Percentiles rank a stretch among this genome's conserved stretches.
These are phyloP conservation scores for Leucania comma DNA, from an alignment of 2,888 invertebrate genomes.

Conservation along the genomic window DNA sequence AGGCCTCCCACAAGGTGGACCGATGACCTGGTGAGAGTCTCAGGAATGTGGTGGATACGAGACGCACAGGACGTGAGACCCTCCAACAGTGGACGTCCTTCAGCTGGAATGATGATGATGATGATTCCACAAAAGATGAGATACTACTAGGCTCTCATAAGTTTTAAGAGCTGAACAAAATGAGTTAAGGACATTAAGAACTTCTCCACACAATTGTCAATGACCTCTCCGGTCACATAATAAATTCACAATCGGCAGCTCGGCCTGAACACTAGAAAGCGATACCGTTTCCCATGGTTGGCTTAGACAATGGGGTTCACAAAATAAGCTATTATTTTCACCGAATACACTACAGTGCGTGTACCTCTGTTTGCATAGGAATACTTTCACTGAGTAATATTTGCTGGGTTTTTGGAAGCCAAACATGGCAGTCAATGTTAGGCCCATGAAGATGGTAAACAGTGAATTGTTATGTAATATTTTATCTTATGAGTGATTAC, in stretches of 20 bases:
- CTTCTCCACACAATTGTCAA: not conserved
- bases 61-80: too few relatives aligned
- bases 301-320: slow-evolving; percentile 54
- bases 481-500: not conserved
- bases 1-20: too few relatives aligned
- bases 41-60: too few relatives aligned
- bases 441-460: not conserved
- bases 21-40: too few relatives aligned
- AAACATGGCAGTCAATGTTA: slow-evolving; percentile 12
- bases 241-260: slow-evolving; percentile 41
- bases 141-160: too few relatives aligned
- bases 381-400: slow-evolving; percentile 54
- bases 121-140: too few relatives aligned
- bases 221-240: slow-evolving; percentile 10
- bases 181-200: not conserved
- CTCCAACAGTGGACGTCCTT: too few relatives aligned
- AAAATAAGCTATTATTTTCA: slow-evolving; percentile 61
- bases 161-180: not conserved
- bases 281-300: slow-evolving; percentile 54
- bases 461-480: too few relatives aligned
- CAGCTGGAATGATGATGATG: too few relatives aligned
- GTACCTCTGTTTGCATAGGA: slow-evolving; percentile 13
- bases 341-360: slow-evolving; percentile 41
- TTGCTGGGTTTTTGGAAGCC: slow-evolving; percentile 17
- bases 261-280: slow-evolving; percentile 52